Evolutionary conservation across 1,140 invertebrate genomes (phyloP).

Genomic region (Monomorium pharaonis): DNA sequence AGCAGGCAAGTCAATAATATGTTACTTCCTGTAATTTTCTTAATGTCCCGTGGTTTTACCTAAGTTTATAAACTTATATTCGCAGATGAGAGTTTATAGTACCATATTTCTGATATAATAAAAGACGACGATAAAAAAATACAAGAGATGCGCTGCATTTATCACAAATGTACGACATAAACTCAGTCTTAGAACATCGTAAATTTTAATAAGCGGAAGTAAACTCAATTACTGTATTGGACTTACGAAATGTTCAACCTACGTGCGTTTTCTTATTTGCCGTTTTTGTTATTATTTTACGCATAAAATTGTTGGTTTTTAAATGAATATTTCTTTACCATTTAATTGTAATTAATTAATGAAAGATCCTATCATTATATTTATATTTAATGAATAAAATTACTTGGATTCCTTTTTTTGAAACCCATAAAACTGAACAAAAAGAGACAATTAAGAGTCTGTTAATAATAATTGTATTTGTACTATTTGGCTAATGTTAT

Average conservation of each 20-base stretch:
- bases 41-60: not conserved
- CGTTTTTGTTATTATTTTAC: not conserved
- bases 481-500: too few species aligned
- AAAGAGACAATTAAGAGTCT: too few species aligned
- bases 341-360: not conserved
- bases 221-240: not conserved
- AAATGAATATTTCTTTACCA: not conserved
- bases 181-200: not conserved
- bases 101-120: not conserved
- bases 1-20: conserved; percentile 43
- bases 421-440: too few species aligned
- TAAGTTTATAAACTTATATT: not conserved
- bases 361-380: not conserved
- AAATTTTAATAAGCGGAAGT: not conserved
- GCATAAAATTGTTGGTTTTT: not conserved
- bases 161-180: not conserved
- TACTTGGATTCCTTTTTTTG: too few species aligned
- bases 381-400: not conserved
- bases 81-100: not conserved
- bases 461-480: too few species aligned
- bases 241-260: not conserved
- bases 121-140: not conserved
- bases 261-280: not conserved
- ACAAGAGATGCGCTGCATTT: not conserved
- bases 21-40: conserved; percentile 45